Conservation (phyloP, 2,888 invertebrate species). For the Chydorus sphaericus region DNA sequence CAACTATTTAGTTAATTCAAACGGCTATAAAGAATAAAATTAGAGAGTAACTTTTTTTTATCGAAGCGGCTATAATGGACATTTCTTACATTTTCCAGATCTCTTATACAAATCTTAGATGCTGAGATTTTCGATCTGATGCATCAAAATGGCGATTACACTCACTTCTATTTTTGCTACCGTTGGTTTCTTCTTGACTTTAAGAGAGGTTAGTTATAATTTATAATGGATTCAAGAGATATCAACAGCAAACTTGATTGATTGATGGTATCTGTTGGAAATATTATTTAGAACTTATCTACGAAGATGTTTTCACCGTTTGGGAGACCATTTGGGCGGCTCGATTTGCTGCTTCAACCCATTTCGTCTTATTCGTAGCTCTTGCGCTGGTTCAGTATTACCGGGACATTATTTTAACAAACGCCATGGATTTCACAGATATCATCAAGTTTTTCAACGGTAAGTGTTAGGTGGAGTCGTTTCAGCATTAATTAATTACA, state of each 20-base stretch:
- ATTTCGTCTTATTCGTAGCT: constrained; percentile 86
- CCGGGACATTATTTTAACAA: constrained; percentile 82
- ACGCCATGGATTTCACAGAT: constrained; percentile 95
- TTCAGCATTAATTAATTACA: too few relatives aligned
- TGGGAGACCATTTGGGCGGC: constrained; percentile 98
- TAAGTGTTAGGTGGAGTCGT: too few relatives aligned
- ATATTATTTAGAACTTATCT: constrained; percentile 52
- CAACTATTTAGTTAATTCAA: too few relatives aligned
- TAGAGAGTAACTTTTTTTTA: neutral
- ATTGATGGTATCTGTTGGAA: neutral
- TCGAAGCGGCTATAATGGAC: neutral
- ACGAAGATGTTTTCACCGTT: constrained; percentile 79
- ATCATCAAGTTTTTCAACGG: constrained; percentile 97
- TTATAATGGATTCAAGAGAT: neutral
- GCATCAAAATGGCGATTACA: constrained; percentile 89
- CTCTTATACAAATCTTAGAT: constrained; percentile 74
- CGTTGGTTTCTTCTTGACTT: constrained; percentile 94
- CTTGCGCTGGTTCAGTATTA: constrained; percentile 83
- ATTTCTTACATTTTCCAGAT: constrained; percentile 39
- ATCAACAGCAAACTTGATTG: neutral
- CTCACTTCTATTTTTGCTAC: constrained; percentile 94
- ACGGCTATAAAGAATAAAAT: too few relatives aligned
- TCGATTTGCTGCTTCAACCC: constrained; percentile 62
- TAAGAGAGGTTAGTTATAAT: constrained; percentile 46
- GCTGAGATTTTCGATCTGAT: constrained; percentile 86